phyloP scores from a whole-genome alignment of 2,888 invertebrate species.

The Trachelus iudaicus region DNA sequence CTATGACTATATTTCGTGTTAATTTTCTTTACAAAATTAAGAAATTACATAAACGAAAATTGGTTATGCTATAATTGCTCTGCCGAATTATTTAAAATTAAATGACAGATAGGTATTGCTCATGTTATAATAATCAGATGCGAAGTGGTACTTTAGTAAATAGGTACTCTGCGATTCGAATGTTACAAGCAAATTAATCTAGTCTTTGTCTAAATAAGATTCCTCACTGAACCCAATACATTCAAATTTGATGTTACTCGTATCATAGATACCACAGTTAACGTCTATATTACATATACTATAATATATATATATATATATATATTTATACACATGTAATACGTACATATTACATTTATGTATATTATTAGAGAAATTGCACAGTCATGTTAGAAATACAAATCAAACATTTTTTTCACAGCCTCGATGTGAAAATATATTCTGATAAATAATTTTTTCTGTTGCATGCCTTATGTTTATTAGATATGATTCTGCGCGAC shows the following conservation, averaged over 20 bases:
- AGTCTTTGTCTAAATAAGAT: background rate
- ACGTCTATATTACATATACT: background rate
- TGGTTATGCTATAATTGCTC: background rate
- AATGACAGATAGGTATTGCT: background rate
- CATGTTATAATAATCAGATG: background rate
- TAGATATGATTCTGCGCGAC: constrained; percentile 17
- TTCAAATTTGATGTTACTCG: background rate
- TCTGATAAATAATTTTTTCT: constrained; percentile 8
- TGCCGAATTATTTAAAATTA: background rate
- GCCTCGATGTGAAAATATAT: constrained; percentile 43
- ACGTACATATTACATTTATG: background rate
- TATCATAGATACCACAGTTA: background rate
- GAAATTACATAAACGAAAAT: background rate
- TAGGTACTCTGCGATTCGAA: background rate
- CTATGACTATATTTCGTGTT: background rate
- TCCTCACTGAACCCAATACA: background rate
- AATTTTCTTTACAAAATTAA: background rate
- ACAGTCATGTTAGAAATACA: background rate
- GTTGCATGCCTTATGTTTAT: constrained; percentile 13
- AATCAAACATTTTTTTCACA: constrained; percentile 34
- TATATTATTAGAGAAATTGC: background rate
- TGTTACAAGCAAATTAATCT: background rate
- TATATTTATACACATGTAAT: background rate
- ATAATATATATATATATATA: background rate
- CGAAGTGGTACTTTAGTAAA: background rate